Percentiles rank a stretch among this genome's conserved stretches.
These are phyloP conservation scores for Pyrgilauda ruficollis DNA, from an alignment of 2,113 vertebrate species.

Conservation along the genomic window DNA sequence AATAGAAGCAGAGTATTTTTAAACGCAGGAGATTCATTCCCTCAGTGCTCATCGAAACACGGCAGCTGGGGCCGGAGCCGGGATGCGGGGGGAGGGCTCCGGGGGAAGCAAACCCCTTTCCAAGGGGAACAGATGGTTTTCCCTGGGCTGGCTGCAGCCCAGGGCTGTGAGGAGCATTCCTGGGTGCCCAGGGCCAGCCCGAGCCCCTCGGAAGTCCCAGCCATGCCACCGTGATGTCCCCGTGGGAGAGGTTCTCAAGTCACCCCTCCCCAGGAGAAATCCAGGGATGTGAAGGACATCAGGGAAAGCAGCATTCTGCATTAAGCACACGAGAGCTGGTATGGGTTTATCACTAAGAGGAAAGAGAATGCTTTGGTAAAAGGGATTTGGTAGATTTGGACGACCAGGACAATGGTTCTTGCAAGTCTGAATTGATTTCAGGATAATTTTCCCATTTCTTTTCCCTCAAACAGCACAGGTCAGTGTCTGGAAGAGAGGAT, in stretches of 20 bases:
- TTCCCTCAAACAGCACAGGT: neutral
- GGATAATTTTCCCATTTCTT: neutral
- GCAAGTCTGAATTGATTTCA: neutral
- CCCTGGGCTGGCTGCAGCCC: neutral
- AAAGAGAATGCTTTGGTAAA: neutral
- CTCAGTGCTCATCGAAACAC: neutral
- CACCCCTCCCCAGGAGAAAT: neutral
- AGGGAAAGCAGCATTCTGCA: neutral
- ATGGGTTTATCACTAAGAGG: neutral
- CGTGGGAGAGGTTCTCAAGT: neutral
- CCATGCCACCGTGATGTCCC: neutral
- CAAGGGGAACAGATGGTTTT: slow-evolving; percentile 57
- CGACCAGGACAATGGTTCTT: accelerated
- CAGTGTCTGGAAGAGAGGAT: neutral
- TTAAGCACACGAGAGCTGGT: neutral
- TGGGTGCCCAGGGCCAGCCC: neutral
- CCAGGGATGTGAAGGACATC: neutral
- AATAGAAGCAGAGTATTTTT: slow-evolving; percentile 60
- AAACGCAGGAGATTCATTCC: slow-evolving; percentile 49
- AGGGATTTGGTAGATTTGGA: neutral
- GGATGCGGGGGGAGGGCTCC: neutral
- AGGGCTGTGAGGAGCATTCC: neutral
- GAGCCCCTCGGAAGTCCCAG: neutral
- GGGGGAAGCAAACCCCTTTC: slow-evolving; percentile 22
- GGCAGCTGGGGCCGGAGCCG: slow-evolving; percentile 37